Evolutionary conservation across 1,140 invertebrate species (phyloP).

Genomic region (Heliconius hermathena): DNA sequence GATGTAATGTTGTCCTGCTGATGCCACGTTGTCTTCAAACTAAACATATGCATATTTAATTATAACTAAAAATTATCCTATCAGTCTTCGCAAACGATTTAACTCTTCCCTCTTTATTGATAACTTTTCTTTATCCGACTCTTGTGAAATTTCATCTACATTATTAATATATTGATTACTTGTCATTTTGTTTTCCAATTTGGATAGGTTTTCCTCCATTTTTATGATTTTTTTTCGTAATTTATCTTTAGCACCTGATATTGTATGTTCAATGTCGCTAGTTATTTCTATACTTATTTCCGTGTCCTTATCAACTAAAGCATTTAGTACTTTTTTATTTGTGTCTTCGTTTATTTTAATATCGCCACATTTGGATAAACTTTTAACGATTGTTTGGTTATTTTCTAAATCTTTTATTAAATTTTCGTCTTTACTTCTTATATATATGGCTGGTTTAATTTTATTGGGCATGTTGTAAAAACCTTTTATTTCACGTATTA

Average conservation of each 20-base stretch:
- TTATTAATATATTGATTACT: conserved; percentile 52
- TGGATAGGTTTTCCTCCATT: conserved; percentile 58
- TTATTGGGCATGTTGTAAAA: conserved; percentile 83
- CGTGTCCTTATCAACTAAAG: conserved; percentile 56
- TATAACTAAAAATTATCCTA: conserved; percentile 33
- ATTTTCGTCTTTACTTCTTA: conserved; percentile 62
- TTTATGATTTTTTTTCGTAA: conserved; percentile 63
- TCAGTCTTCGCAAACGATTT: conserved; percentile 63
- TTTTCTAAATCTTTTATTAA: conserved; percentile 52
- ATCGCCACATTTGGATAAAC: conserved; percentile 60
- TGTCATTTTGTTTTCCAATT: conserved; percentile 55
- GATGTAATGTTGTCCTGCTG: too few species aligned
- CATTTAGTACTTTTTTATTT: conserved; percentile 50
- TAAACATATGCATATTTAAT: not conserved
- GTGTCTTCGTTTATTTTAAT: conserved; percentile 45
- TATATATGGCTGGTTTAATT: conserved; percentile 71
- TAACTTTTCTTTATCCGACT: conserved; percentile 57
- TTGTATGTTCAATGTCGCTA: conserved; percentile 48
- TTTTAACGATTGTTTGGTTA: conserved; percentile 53
- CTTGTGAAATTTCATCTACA: conserved; percentile 51
- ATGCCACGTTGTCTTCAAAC: too few species aligned
- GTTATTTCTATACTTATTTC: conserved; percentile 59
- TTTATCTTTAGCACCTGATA: conserved; percentile 55
- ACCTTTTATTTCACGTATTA: conserved; percentile 84
- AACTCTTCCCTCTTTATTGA: conserved; percentile 61